Conservation (phyloP, 2,113 vertebrate genomes). For the Nymphicus hollandicus region DNA sequence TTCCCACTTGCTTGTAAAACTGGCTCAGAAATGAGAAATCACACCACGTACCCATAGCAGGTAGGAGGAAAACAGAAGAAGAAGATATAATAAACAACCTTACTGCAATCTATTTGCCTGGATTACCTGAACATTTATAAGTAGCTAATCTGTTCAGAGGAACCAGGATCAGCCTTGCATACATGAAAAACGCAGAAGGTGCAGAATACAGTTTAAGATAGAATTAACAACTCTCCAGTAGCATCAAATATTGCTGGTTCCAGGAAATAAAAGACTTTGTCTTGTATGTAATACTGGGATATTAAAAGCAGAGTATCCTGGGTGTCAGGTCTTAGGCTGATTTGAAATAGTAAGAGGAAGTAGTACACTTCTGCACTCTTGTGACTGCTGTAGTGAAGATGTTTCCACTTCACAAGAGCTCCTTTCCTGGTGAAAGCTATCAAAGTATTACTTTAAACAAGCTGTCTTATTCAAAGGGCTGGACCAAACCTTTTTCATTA, state of each 20-base stretch:
- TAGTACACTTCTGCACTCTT: background rate
- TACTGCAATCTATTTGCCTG: constrained; percentile 1
- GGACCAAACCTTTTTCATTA: background rate
- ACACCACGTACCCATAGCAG: background rate
- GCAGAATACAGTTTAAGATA: background rate
- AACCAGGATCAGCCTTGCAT: background rate
- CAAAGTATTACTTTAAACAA: background rate
- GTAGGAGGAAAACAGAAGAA: background rate
- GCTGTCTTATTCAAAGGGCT: background rate
- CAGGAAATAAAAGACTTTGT: background rate
- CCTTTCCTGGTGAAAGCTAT: background rate
- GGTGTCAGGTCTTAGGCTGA: background rate
- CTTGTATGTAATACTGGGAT: background rate
- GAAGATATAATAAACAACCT: background rate
- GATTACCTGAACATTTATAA: constrained; percentile 29
- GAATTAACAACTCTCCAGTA: background rate
- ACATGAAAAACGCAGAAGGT: constrained; percentile 11
- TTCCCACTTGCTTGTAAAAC: constrained; percentile 1
- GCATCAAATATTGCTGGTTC: background rate
- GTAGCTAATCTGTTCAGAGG: constrained; percentile 16
- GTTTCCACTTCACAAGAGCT: background rate
- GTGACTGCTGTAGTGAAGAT: background rate
- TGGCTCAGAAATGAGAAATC: constrained; percentile 22
- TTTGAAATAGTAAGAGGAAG: background rate
- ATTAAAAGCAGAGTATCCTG: background rate